Base-by-base conservation (phyloP, 2,888 invertebrate species). In the Nycteola revayana region DNA sequence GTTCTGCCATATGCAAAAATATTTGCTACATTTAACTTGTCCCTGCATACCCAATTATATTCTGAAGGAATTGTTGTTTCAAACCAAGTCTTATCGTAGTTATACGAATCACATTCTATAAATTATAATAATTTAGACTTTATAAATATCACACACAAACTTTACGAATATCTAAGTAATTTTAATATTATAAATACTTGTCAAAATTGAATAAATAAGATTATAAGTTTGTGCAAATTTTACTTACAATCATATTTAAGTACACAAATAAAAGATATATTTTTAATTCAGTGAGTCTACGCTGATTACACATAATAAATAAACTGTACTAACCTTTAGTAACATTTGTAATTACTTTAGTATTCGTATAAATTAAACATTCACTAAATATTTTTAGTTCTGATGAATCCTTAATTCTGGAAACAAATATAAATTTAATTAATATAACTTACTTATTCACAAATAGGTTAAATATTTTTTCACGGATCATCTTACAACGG, bases 41-140 rank as follows among this genome's bases (percentile, higher is more conserved):
- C 58, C 27, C 69, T 58, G 36, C 80, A 81, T 4, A 81, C 77
- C 81, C 81, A 81, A 44, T 78, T 60, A 40, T 78, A 71, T 21
- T 72, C 66, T 7, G 75, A 66, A 10, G 76, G 45, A 9, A 73
- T 52, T 1, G 81, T 80, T 6, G 62, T 60, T 33, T 66, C 63
- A 28, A 74, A 80, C 81, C 81, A 80, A 18, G 71, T 78, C 26
- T 38, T 63, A 28, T 81, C 75, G 33, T 73, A 80, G 4, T 49
- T 50, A 42, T 59, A 80, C 7, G 37, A 34, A 9, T 57, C 47
- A 49, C 80, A 81, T 28, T 10, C 80, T 80, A 48, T n/a, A 23
- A 69, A 69, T 36, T 10, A 29, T 32, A 34, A 22, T 14, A n/a
- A n/a, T n/a, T n/a, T n/a, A n/a, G n/a, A n/a, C n/a, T n/a, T n/a